Evolutionary conservation across 2,888 invertebrate species (phyloP).

Genomic region (Ametastegia equiseti): DNA sequence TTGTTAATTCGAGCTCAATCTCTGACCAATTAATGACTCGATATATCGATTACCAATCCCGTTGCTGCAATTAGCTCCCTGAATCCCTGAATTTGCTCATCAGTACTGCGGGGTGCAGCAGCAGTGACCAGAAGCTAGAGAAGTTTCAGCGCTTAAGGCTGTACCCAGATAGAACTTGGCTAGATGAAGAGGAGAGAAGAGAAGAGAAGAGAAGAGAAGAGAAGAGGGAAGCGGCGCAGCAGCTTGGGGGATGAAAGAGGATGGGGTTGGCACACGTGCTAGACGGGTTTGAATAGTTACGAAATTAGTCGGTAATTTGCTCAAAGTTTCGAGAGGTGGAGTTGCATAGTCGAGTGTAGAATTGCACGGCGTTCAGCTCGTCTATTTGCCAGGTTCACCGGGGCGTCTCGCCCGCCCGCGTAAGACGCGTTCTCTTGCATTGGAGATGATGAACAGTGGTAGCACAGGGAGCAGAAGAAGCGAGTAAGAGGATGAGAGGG

Average conservation of each 20-base stretch:
- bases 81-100: background rate
- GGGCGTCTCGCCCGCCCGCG: background rate
- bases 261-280: constrained; percentile 32
- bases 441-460: constrained; percentile 27
- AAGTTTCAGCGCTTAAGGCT: constrained; percentile 33
- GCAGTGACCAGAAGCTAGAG: constrained; percentile 19
- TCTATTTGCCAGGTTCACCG: constrained; percentile 32
- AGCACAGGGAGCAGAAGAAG: constrained; percentile 32
- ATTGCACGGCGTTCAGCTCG: constrained; percentile 26
- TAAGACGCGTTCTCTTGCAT: constrained; percentile 8
- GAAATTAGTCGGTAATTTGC: constrained; percentile 46
- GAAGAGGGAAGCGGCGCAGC: constrained; percentile 18
- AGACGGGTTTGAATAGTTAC: constrained; percentile 45
- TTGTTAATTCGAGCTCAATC: background rate
- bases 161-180: constrained; percentile 27
- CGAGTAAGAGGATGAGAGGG: constrained; percentile 42
- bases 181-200: background rate
- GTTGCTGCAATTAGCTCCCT: constrained; percentile 1
- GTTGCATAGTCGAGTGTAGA: constrained; percentile 43
- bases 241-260: background rate
- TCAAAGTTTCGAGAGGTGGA: constrained; percentile 43
- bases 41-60: constrained; percentile 10
- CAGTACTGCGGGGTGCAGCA: background rate
- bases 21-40: background rate
- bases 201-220: background rate